These are phyloP conservation scores for Nephotettix cincticeps DNA, from an alignment of 1,140 invertebrate genomes.

Conservation along the genomic window DNA sequence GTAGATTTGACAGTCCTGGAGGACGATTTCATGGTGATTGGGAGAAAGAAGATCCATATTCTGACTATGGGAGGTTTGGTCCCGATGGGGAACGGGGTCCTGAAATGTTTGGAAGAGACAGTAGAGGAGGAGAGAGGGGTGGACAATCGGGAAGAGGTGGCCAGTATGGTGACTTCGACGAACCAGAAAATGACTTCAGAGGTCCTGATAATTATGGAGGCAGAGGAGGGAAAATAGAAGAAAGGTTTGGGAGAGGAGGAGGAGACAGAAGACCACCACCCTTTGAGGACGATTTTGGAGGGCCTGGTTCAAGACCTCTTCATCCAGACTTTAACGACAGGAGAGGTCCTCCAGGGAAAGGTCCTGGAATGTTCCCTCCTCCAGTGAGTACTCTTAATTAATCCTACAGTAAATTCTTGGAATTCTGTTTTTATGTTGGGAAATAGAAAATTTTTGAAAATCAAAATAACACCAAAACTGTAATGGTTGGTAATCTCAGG, in stretches of 20 bases:
- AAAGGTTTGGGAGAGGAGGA: background rate
- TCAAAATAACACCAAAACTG: too few species aligned
- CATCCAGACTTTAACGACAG: background rate
- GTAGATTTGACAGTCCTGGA: slow-evolving; percentile 8
- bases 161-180: slow-evolving; percentile 9
- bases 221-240: too few species aligned
- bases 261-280: background rate
- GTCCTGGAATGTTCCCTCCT: background rate
- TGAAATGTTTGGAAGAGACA: background rate
- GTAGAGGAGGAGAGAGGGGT: background rate
- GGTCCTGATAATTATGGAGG: background rate
- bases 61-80: slow-evolving; percentile 6
- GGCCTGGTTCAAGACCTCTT: slow-evolving; percentile 10
- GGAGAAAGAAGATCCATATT: background rate
- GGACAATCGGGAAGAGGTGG: background rate
- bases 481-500: too few species aligned
- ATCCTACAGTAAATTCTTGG: too few species aligned
- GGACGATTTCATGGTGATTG: background rate
- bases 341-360: background rate
- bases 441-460: too few species aligned
- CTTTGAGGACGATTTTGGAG: background rate
- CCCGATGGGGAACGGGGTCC: background rate
- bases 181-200: slow-evolving; percentile 1
- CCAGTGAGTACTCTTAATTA: slow-evolving; percentile 5
- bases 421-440: too few species aligned